Base-by-base conservation (phyloP, 2,888 invertebrate species). In the Amphipyra berbera region DNA sequence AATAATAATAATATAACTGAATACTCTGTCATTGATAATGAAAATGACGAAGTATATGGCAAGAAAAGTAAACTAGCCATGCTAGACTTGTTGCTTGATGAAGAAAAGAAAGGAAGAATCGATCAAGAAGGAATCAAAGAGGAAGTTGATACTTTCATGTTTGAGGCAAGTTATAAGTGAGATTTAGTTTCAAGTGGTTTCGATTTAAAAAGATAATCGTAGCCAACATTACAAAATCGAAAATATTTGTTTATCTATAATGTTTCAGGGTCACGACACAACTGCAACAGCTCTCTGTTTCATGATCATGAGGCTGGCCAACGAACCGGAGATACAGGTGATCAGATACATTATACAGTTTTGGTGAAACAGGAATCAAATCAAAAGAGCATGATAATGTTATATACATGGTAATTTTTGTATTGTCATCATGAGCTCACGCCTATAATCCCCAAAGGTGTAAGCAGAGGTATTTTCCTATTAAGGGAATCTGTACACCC, bases 121-220 rank as follows among this genome's bases (percentile, higher is more conserved):
- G 95, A 95, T 13, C 94, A 96, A 72, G 83, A 94, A 27, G 96
- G 96, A 57, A 95, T 97, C 49, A 92, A 96, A 59, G 96, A 97
- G 81, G 96, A 97, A 89, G 96, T 97, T 0, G 96, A 97, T 73
- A 97, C 97, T 0, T 97, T 97, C 75, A 96, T 97, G 95, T 97
- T 97, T 88, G 97, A 96, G 86, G 96, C 96, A 82, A 88, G 82
- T 50, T 6, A 7, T 42, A 9, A 15, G 9, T 3, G 9, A 6
- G 9, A 33, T 33, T 33, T 33, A n/a, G n/a, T n/a, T n/a, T n/a
- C n/a, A 6, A 33, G 33, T 9, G 9, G 21, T 21, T 21, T 33
- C 2, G 6, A 33, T 33, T 8, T 8, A 33, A 6, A 4, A 33
- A 9, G 33, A 33, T 33, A 33, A 21, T 21, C 21, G 21, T 21